phyloP scores from a whole-genome alignment of 64 coral and sea anemone genomes.

The Orbicella faveolata region DNA sequence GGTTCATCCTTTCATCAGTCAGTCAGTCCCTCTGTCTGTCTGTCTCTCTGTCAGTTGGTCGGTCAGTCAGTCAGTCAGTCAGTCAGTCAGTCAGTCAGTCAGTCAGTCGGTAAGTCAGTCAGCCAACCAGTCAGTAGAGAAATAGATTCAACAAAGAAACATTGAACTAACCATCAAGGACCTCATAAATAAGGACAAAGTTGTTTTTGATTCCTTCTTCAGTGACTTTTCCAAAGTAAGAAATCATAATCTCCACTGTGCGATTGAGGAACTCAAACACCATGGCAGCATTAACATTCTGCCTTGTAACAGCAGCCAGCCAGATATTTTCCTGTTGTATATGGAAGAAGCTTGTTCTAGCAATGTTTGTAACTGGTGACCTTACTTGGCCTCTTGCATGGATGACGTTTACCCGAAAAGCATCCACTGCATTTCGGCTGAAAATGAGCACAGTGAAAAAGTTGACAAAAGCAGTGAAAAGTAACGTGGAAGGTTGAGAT shows the following conservation, averaged over 20 bases:
- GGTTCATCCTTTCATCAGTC: no score
- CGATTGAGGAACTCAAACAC: constrained; percentile 97
- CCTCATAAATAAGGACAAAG: constrained; percentile 99
- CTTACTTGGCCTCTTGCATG: constrained; percentile 95
- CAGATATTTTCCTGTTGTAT: constrained; percentile 96
- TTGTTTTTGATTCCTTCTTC: constrained; percentile 99
- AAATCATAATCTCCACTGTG: constrained; percentile 95
- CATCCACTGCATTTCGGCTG: constrained; percentile 98
- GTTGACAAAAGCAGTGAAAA: background rate
- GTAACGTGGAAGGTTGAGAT: background rate
- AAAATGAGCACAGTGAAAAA: background rate
- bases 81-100: no score
- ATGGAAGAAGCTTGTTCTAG: constrained; percentile 97
- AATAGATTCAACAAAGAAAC: no score
- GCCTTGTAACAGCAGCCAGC: constrained; percentile 95
- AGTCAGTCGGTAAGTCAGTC: no score
- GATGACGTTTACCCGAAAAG: constrained; percentile 98
- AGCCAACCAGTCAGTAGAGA: no score
- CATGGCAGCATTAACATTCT: constrained; percentile 99
- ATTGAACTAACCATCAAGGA: constrained; percentile 91
- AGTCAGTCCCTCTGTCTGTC: no score
- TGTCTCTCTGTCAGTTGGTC: no score
- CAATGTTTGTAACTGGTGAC: constrained; percentile 99
- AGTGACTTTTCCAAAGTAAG: constrained; percentile 98
- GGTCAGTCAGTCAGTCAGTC: no score